Conservation (phyloP, 2,888 invertebrate species). For the Melanostoma scalare region DNA sequence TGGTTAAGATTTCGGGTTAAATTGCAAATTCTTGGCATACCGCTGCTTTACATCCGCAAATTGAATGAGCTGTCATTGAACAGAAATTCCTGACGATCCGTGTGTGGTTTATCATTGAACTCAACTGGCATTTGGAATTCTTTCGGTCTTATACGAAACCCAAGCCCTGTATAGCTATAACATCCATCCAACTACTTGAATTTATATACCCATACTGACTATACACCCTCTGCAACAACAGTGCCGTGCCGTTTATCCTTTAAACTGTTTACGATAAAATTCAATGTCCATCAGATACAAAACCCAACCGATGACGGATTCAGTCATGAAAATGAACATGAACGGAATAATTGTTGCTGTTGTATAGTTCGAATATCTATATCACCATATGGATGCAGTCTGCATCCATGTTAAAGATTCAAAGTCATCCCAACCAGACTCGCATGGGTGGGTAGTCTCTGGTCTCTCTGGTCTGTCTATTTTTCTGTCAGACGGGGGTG, state of each 20-base stretch:
- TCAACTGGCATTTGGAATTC: slow-evolving; percentile 55
- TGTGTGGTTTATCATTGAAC: slow-evolving; percentile 67
- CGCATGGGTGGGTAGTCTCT: slow-evolving; percentile 10
- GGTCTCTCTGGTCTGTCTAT: not conserved
- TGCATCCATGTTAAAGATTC: slow-evolving; percentile 26
- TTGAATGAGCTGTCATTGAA: slow-evolving; percentile 45
- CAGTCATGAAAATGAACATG: slow-evolving; percentile 53
- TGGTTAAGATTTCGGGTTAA: slow-evolving; percentile 38
- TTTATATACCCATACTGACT: not conserved
- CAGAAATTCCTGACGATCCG: slow-evolving; percentile 57
- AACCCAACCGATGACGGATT: slow-evolving; percentile 64
- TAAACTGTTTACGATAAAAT: slow-evolving; percentile 62
- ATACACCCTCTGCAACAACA: not conserved
- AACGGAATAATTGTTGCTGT: slow-evolving; percentile 44
- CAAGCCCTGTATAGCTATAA: not conserved
- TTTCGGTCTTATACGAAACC: slow-evolving; percentile 11
- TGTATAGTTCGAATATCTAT: slow-evolving; percentile 21
- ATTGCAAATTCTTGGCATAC: slow-evolving; percentile 63
- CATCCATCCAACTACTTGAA: not conserved
- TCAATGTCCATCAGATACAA: slow-evolving; percentile 63
- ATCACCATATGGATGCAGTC: slow-evolving; percentile 60
- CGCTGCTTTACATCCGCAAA: slow-evolving; percentile 13
- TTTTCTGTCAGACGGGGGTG: slow-evolving; percentile 19
- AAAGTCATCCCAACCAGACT: slow-evolving; percentile 14
- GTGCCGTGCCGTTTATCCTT: slow-evolving; percentile 4